These are phyloP conservation scores for Druon quercuslanigerum DNA, from an alignment of 1,140 invertebrate species.

Conservation along the genomic window DNA sequence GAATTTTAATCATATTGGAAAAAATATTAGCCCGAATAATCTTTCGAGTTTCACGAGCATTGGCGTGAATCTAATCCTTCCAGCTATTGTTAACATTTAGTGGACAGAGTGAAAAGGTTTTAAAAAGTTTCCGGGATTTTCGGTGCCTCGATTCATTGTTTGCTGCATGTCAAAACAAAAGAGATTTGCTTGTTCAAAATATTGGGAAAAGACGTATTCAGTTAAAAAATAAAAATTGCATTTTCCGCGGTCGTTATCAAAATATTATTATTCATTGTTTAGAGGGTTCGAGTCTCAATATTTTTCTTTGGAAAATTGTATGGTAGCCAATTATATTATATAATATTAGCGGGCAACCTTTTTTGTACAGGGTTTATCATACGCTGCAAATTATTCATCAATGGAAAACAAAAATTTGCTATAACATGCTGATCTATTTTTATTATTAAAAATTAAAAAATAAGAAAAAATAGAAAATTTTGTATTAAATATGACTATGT, in stretches of 20 bases:
- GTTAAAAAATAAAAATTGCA: neutral
- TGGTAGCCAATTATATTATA: too few relatives aligned
- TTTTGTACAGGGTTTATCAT: too few relatives aligned
- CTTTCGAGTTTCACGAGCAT: neutral
- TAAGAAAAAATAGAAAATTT: too few relatives aligned
- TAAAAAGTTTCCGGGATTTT: constrained; percentile 16
- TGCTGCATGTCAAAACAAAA: neutral
- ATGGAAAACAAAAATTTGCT: too few relatives aligned
- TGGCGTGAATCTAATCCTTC: constrained; percentile 1
- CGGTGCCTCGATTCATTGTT: neutral
- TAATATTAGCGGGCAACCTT: too few relatives aligned
- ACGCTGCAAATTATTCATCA: too few relatives aligned
- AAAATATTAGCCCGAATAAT: neutral
- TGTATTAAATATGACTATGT: too few relatives aligned
- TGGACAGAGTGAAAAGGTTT: constrained; percentile 2
- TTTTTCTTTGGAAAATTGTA: neutral
- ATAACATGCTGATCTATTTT: too few relatives aligned
- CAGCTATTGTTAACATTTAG: constrained; percentile 14
- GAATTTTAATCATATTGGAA: neutral
- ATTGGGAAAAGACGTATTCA: neutral
- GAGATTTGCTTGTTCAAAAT: neutral
- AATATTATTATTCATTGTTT: neutral
- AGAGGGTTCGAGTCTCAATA: neutral
- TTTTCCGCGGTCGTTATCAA: constrained; percentile 6
- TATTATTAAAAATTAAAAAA: too few relatives aligned